phyloP scores from a whole-genome alignment of 2,888 invertebrate species.

The Tetragonula carbonaria region DNA sequence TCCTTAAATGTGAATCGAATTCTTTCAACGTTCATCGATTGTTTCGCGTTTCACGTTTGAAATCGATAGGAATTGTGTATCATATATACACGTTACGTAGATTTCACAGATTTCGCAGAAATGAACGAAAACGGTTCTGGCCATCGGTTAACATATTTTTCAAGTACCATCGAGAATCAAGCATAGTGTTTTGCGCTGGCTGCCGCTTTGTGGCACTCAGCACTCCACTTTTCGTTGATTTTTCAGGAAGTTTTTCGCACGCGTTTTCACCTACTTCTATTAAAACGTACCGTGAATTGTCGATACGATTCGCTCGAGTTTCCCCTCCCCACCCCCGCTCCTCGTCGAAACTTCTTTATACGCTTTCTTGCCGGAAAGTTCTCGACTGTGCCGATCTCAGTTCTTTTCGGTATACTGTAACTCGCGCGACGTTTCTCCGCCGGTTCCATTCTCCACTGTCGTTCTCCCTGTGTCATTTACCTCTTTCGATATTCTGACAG shows the following conservation, averaged over 20 bases:
- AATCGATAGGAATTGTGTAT: too few relatives aligned
- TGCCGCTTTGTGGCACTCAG: slow-evolving; percentile 33
- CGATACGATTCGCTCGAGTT: slow-evolving; percentile 68
- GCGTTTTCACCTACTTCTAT: slow-evolving; percentile 69
- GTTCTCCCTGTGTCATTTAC: slow-evolving; percentile 14
- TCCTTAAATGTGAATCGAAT: too few relatives aligned
- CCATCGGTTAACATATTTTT: slow-evolving; percentile 4
- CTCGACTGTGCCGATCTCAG: slow-evolving; percentile 63
- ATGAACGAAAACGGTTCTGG: too few relatives aligned
- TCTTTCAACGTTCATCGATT: too few relatives aligned
- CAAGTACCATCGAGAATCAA: slow-evolving; percentile 49
- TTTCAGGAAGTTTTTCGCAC: slow-evolving; percentile 49
- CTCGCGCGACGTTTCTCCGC: slow-evolving; percentile 47
- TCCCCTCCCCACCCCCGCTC: slow-evolving; percentile 13
- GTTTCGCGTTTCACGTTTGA: too few relatives aligned
- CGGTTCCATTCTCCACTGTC: slow-evolving; percentile 35
- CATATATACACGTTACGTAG: too few relatives aligned
- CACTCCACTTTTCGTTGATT: slow-evolving; percentile 47
- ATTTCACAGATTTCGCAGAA: too few relatives aligned
- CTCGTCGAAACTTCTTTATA: slow-evolving; percentile 71
- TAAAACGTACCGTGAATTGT: slow-evolving; percentile 61
- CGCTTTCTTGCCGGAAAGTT: slow-evolving; percentile 69
- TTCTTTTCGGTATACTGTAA: slow-evolving; percentile 49
- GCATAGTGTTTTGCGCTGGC: slow-evolving; percentile 57
- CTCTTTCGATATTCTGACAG: slow-evolving; percentile 52